Evolutionary conservation across 2,797 vertebrate genomes (phyloP), one percentile per base, ranked within the genome.

Genomic region (Hybognathus amarus): DNA sequence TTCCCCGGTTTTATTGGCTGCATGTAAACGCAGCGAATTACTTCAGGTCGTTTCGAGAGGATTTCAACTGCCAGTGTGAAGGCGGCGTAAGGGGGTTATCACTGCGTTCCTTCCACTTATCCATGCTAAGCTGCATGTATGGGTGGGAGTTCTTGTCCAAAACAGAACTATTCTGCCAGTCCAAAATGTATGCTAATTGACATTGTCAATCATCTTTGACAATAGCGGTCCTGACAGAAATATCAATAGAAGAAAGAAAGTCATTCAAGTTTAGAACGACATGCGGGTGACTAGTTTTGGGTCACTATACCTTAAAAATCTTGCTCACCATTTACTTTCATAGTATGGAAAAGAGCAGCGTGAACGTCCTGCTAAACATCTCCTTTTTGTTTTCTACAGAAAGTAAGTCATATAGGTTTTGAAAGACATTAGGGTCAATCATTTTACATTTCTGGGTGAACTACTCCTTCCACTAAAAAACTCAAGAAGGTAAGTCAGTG

Each of bases 401-500:
- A n/a, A 54, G 5, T 30, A 20, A 36, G 18, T n/a, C 71, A 30
- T 50, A 13, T 2, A 38, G 50, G 12, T 56, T 38, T n/a, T 2
- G 22, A 56, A 75, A 75, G 33, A 75, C 71, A 56, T 17, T 0
- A 56, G 15, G 6, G 47, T 54, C 20, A 52, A 20, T 52, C 5
- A 54, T 74, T 74, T 54, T 77, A n/a, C 24, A 20, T 64, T 66
- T 78, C 59, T 63, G 18, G 18, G 20, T 78, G 61, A 66, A 47
- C 27, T 78, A 22, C 30, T 67, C 7, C 77, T 82, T 54, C 24
- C 6, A 30, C 61, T 82, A 22, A 82, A 76, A 67, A 17, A 36
- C 69, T 76, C 18, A 54, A 36, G 30, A 66, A 74, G 17, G 22
- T 24, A 64, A 54, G 30, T 3, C 59, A 47, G 5, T 38, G 38